These are phyloP conservation scores for Serranus cabrilla DNA, from an alignment of 2,797 vertebrate genomes.

Conservation along the genomic window DNA sequence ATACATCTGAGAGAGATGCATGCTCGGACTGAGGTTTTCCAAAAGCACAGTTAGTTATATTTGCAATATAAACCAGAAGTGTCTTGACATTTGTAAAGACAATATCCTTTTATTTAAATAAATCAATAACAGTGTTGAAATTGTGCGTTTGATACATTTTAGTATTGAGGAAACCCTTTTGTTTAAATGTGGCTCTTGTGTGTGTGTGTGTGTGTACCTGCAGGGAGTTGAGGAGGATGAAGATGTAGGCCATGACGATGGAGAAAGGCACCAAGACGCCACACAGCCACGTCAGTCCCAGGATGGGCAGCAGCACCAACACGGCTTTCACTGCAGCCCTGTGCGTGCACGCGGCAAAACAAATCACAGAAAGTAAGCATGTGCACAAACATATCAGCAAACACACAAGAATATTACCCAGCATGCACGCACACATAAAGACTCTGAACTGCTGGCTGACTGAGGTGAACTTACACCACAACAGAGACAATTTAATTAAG, in stretches of 20 bases:
- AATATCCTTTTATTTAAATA: not conserved
- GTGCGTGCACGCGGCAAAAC: constrained; percentile 15
- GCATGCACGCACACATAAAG: not conserved
- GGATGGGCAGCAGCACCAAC: constrained; percentile 87
- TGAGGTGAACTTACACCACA: constrained; percentile 14
- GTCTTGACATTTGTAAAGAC: not conserved
- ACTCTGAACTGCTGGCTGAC: constrained; percentile 13
- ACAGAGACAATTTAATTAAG: constrained; percentile 8
- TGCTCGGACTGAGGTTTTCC: not conserved
- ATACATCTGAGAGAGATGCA: not conserved
- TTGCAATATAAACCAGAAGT: not conserved
- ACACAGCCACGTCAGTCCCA: constrained; percentile 89
- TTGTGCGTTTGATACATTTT: not conserved
- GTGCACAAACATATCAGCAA: constrained; percentile 14
- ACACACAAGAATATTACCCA: constrained; percentile 23
- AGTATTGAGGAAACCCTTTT: not conserved
- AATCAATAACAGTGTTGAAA: not conserved
- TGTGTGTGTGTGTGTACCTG: constrained; percentile 79
- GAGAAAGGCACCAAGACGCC: constrained; percentile 88
- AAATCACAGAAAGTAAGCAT: constrained; percentile 12
- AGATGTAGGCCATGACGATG: constrained; percentile 87
- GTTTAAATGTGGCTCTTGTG: constrained; percentile 7
- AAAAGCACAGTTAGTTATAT: not conserved
- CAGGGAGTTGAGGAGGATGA: constrained; percentile 88
- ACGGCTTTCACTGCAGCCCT: constrained; percentile 88